Conservation (phyloP, 2,888 invertebrate species). For the Imbricaverruca yamaguchii region DNA sequence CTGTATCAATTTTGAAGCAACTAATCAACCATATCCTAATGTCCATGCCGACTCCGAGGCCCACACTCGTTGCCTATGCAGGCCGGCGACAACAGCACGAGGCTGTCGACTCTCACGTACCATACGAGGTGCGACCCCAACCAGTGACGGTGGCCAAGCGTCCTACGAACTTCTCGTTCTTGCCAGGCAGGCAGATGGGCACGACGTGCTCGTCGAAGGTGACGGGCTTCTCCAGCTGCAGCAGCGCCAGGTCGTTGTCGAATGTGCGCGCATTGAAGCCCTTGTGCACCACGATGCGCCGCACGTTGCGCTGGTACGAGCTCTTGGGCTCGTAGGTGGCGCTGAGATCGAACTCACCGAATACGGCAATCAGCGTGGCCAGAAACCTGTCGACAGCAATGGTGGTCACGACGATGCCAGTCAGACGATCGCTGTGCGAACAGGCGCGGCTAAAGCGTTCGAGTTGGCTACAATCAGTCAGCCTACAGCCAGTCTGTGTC, state of each 20-base stretch:
- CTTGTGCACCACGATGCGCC: constrained; percentile 77
- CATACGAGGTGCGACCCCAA: constrained; percentile 85
- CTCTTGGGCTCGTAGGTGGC: constrained; percentile 59
- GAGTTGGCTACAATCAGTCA: too few species aligned
- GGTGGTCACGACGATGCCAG: too few species aligned
- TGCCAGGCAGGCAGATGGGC: constrained; percentile 81
- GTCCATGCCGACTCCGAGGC: too few species aligned
- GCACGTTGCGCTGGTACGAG: constrained; percentile 67
- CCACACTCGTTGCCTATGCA: too few species aligned
- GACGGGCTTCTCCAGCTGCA: constrained; percentile 75
- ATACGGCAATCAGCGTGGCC: constrained; percentile 79
- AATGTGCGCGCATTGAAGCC: constrained; percentile 85
- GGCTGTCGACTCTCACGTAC: constrained; percentile 41
- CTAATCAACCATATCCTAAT: too few species aligned
- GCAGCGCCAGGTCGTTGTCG: constrained; percentile 79
- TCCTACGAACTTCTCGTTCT: constrained; percentile 66
- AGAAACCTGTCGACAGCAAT: constrained; percentile 55
- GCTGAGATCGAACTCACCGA: constrained; percentile 84
- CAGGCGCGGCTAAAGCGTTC: too few species aligned
- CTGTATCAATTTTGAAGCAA: too few species aligned
- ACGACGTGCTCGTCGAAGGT: constrained; percentile 80
- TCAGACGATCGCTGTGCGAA: too few species aligned
- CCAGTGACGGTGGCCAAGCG: constrained; percentile 83
- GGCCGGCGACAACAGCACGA: too few species aligned
- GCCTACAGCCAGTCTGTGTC: too few species aligned